A percentile compares a stretch with the other conserved stretches of the same genome.
Evolutionary conservation across 1,140 invertebrate species (phyloP).

Genomic region (Lysiphlebus fabarum): DNA sequence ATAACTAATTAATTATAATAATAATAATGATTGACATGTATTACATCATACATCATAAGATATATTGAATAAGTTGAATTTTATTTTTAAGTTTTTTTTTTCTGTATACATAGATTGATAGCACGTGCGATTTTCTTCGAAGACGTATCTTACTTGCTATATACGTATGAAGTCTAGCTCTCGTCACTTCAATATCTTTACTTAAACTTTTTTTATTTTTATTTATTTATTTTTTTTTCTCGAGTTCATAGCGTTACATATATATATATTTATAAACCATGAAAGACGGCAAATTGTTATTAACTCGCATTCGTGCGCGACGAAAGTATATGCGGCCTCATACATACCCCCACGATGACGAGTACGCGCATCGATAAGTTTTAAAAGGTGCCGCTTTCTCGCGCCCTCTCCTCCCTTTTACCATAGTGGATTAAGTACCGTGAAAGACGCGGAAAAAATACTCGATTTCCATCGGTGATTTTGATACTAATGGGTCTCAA

Average conservation of each 20-base stretch:
- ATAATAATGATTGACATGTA: conserved; percentile 4
- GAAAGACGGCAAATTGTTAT: conserved; percentile 25
- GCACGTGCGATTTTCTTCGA: conserved; percentile 20
- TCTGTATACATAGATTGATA: conserved; percentile 3
- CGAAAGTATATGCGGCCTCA: conserved; percentile 21
- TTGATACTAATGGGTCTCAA: conserved; percentile 17
- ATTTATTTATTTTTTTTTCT: conserved; percentile 2
- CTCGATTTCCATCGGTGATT: conserved; percentile 20
- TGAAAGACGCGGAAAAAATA: conserved; percentile 11
- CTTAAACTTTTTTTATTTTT: neutral
- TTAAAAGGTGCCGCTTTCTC: conserved; percentile 22
- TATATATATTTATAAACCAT: conserved; percentile 1
- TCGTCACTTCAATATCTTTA: too few relatives aligned
- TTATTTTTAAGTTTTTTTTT: neutral
- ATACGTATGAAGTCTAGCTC: too few relatives aligned
- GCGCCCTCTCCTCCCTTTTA: conserved; percentile 1
- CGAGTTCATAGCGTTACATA: conserved; percentile 1
- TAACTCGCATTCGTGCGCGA: conserved; percentile 27
- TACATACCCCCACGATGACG: conserved; percentile 19
- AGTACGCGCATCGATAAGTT: conserved; percentile 18
- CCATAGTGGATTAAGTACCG: neutral
- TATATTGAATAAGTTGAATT: conserved; percentile 16
- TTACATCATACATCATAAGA: conserved; percentile 11
- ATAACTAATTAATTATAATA: neutral
- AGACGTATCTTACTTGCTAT: neutral